A percentile compares a stretch with the other conserved stretches of the same genome.
Conservation (phyloP, 2,888 invertebrate genomes). For the Sinohyriopsis cumingii region DNA sequence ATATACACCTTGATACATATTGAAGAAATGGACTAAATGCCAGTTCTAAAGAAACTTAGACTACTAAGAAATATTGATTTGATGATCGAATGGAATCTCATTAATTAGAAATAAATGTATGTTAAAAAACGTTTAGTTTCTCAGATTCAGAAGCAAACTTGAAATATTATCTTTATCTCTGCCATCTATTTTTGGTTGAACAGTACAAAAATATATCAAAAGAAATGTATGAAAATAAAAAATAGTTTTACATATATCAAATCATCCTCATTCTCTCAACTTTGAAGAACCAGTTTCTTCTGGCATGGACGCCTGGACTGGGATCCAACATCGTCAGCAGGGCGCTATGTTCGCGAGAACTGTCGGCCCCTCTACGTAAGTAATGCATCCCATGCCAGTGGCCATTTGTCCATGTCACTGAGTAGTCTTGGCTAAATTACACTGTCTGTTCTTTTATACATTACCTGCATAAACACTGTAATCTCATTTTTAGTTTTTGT, state of each 20-base stretch:
- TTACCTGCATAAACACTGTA: conserved; percentile 5
- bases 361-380: conserved; percentile 95
- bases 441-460: not conserved
- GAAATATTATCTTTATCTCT: no score
- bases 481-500: not conserved
- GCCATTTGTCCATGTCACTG: not conserved
- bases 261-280: conserved; percentile 18
- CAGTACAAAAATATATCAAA: no score
- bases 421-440: not conserved
- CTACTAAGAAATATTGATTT: no score
- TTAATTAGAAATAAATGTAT: no score
- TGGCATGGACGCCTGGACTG: conserved; percentile 98
- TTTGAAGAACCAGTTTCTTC: conserved; percentile 80
- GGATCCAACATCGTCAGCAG: conserved; percentile 97
- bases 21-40: no score
- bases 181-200: no score
- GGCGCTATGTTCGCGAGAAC: conserved; percentile 97
- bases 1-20: no score
- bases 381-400: conserved; percentile 27
- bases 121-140: no score
- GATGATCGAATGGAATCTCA: no score
- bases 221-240: not conserved
- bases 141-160: no score
- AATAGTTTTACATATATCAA: conserved; percentile 12
- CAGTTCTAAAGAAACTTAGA: no score